Evolutionary conservation across 2,113 vertebrate species (phyloP).

Genomic region (Chlorodrepanis virens): DNA sequence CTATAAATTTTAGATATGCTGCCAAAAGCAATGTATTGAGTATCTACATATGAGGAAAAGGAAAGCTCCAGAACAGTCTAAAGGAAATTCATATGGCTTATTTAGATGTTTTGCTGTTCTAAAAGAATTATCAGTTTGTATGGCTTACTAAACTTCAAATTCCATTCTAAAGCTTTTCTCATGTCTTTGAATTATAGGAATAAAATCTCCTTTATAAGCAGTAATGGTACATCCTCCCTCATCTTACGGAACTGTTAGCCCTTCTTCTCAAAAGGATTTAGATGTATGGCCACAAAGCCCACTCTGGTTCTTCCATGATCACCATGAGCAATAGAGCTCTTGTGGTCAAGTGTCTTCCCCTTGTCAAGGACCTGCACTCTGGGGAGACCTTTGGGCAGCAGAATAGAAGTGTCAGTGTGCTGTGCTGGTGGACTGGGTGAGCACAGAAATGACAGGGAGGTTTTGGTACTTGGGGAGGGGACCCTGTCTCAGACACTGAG

Average conservation of each 20-base stretch:
- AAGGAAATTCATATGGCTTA: not conserved
- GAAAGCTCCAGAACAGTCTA: not conserved
- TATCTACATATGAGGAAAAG: not conserved
- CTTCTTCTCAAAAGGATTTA: not conserved
- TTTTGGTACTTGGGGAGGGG: not conserved
- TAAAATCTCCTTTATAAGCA: not conserved
- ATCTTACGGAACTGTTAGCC: not conserved
- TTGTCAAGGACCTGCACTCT: fast-evolving
- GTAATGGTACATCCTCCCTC: not conserved
- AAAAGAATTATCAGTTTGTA: not conserved
- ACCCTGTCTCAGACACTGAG: not conserved
- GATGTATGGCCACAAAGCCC: not conserved
- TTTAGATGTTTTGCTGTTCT: not conserved
- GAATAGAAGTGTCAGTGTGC: not conserved
- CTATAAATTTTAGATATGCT: not conserved
- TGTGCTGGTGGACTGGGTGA: fast-evolving
- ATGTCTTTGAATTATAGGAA: not conserved
- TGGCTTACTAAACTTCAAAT: not conserved
- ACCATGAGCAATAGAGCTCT: not conserved
- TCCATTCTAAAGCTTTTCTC: not conserved
- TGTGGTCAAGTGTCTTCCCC: not conserved
- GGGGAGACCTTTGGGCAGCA: not conserved
- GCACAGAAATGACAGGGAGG: not conserved
- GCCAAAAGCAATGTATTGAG: fast-evolving
- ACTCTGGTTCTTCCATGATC: not conserved